Base-by-base conservation (phyloP, 1,140 invertebrate species). In the Phymastichus coffea region DNA sequence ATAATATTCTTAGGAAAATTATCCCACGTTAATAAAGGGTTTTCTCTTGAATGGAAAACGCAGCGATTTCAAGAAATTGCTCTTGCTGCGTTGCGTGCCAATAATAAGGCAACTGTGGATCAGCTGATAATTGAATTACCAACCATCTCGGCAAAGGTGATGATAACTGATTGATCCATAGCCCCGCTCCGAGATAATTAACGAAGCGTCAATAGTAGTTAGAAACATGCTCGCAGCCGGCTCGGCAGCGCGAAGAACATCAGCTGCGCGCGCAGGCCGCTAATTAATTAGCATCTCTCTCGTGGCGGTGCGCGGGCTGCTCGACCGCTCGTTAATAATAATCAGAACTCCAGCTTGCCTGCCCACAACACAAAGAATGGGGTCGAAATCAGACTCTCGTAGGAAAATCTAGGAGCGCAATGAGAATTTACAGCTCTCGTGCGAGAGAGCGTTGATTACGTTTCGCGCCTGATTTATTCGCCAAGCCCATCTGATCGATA, bases 271-370 rank as follows among this genome's bases (percentile, higher is more conserved):
- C 25, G 35, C 10, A 2, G 15, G 48, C 17, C 41, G 19, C 67
- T 70, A 74, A 74, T 74, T 74, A 73, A 73, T 74, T 73, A 73
- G 71, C 68, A 74, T 74, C 53, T 72, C 63, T 33, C 28, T 33
- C 6, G 28, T 33, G 6, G 28, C 12, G 28, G 6, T 33, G 12
- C 28, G 28, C 12, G 28, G 6, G 28, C 28, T 33, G 35, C 17
- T 37, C 25, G 15, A 17, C n/a, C 23, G 46, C 44, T 49, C 58
- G 33, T 61, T 61, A 48, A 54, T 61, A 61, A 61, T 55, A 61
- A 54, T 61, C 52, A 55, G 15, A 28, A 37, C 14, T 48, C 37
- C 23, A 53, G 52, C 38, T 22, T 46, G 43, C 37, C 23, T 3
- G 26, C n/a, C 23, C 19, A n/a, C 52, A 43, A 62, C 38, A 48